Percentiles rank a stretch among this genome's conserved stretches.
Conservation (phyloP, 2,113 vertebrate species). For the Erinaceus europaeus region DNA sequence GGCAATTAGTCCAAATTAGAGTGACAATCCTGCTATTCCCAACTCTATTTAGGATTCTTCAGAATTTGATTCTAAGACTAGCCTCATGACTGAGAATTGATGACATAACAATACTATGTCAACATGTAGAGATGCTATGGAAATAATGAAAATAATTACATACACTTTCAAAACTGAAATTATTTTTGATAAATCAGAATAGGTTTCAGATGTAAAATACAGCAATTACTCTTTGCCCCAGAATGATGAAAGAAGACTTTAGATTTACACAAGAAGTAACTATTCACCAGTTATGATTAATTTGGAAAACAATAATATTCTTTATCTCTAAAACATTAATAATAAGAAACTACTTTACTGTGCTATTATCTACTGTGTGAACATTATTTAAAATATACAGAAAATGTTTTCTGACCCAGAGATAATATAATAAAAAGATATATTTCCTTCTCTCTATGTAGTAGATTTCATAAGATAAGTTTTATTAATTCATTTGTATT, state of each 20-base stretch:
- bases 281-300: constrained; percentile 60
- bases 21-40: constrained; percentile 11
- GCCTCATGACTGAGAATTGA: constrained; percentile 44
- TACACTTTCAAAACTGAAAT: constrained; percentile 38
- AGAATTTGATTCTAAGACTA: neutral
- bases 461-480: neutral
- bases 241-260: constrained; percentile 51
- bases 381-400: neutral
- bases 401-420: constrained; percentile 3
- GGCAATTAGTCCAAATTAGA: constrained; percentile 18
- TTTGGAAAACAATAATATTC: constrained; percentile 35
- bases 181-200: constrained; percentile 61
- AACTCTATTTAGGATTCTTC: neutral
- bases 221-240: constrained; percentile 55
- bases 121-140: constrained; percentile 30
- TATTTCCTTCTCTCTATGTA: neutral
- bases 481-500: neutral
- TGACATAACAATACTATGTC: constrained; percentile 38
- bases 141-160: constrained; percentile 59
- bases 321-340: constrained; percentile 44
- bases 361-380: constrained; percentile 32
- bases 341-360: constrained; percentile 51
- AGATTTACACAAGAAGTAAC: constrained; percentile 54
- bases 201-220: constrained; percentile 57
- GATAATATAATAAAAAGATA: neutral